phyloP scores from a whole-genome alignment of 2,888 invertebrate species.

The Sympetrum striolatum region DNA sequence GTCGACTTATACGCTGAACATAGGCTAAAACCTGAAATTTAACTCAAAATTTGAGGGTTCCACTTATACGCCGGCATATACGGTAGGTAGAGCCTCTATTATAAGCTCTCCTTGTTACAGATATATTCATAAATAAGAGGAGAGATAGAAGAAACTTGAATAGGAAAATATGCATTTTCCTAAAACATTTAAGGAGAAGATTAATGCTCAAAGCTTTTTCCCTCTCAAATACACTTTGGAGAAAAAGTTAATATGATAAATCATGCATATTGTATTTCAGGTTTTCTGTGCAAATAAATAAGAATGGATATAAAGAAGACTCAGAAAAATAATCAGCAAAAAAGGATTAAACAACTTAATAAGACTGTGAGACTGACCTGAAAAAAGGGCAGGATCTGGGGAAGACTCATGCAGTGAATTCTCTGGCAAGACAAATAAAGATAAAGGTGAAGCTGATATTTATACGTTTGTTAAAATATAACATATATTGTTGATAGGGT shows the following conservation, averaged over 20 bases:
- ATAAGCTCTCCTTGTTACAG: too few species aligned
- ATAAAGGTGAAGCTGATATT: constrained; percentile 48
- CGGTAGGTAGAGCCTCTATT: too few species aligned
- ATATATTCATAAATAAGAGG: too few species aligned
- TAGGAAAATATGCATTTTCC: too few species aligned
- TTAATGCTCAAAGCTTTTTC: background rate
- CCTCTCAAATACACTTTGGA: too few species aligned
- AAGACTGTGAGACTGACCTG: constrained; percentile 50
- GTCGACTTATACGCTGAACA: too few species aligned
- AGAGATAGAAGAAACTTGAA: too few species aligned
- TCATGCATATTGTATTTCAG: background rate
- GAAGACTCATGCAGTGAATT: constrained; percentile 51
- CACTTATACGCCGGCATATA: too few species aligned
- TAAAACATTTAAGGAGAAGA: too few species aligned
- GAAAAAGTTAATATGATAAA: background rate
- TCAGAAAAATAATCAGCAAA: background rate
- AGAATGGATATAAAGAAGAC: background rate
- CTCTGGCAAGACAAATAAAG: constrained; percentile 49
- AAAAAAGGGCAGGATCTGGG: constrained; percentile 51
- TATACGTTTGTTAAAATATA: constrained; percentile 15
- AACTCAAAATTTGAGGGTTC: too few species aligned
- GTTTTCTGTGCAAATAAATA: background rate
- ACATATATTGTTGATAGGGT: background rate
- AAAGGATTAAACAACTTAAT: constrained; percentile 27
- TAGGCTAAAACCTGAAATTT: too few species aligned